Percentiles rank a stretch among this genome's conserved stretches.
These are phyloP conservation scores for Pentalonia nigronervosa DNA, from an alignment of 1,140 invertebrate genomes.

Conservation along the genomic window DNA sequence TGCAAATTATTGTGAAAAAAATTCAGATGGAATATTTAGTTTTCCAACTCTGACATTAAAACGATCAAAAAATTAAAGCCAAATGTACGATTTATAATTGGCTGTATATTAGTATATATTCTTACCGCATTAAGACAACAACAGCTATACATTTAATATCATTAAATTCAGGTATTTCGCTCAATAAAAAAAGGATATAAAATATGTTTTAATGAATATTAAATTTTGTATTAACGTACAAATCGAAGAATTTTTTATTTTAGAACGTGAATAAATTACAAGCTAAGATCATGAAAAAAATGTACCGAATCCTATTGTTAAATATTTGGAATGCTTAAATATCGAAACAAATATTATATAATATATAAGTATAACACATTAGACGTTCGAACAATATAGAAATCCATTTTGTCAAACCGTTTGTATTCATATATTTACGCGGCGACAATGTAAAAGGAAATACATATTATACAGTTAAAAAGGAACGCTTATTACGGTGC, in stretches of 20 bases:
- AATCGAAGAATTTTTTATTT: background rate
- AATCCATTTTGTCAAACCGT: background rate
- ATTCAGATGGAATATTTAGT: too few relatives aligned
- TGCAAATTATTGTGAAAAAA: background rate
- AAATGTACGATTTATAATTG: background rate
- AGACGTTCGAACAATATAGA: background rate
- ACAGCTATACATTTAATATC: background rate
- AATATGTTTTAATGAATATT: too few relatives aligned
- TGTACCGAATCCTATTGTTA: background rate
- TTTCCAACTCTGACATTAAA: too few relatives aligned
- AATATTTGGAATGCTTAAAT: background rate
- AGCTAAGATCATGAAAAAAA: background rate
- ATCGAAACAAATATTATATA: background rate
- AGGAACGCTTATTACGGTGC: background rate
- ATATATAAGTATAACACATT: background rate
- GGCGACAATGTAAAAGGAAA: background rate
- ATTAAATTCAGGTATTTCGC: background rate
- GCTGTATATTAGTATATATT: background rate
- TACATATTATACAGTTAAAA: background rate
- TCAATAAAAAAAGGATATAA: too few relatives aligned
- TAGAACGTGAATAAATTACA: background rate
- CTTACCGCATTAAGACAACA: background rate
- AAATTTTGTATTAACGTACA: too few relatives aligned
- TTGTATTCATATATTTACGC: background rate
- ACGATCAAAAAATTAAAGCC: background rate